Evolutionary conservation across 2,888 invertebrate genomes (phyloP).

Genomic region (Linyphia triangularis): DNA sequence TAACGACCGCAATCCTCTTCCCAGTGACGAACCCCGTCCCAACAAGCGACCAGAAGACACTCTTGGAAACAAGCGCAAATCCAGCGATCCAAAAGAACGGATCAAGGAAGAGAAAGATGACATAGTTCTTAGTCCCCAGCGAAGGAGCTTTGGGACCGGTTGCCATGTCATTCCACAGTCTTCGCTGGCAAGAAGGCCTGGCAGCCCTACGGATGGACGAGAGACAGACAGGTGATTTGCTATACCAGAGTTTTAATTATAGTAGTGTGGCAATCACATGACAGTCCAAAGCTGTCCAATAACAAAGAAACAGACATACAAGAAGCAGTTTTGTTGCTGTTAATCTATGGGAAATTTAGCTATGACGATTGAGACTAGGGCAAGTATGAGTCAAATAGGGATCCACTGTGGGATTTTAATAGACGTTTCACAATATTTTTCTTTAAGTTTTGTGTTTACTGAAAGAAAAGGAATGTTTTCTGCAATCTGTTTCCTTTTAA

Average conservation of each 20-base stretch:
- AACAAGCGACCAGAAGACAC: constrained; percentile 78
- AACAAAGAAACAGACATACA: too few relatives aligned
- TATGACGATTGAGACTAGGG: too few relatives aligned
- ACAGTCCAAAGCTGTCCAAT: too few relatives aligned
- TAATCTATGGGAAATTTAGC: too few relatives aligned
- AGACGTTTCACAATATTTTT: too few relatives aligned
- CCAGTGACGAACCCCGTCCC: constrained; percentile 76
- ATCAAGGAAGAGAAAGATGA: constrained; percentile 90
- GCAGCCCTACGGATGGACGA: constrained; percentile 76
- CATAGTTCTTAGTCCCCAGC: constrained; percentile 91
- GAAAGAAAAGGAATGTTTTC: too few relatives aligned
- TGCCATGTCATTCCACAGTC: constrained; percentile 86
- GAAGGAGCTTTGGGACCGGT: constrained; percentile 91
- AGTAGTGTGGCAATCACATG: too few relatives aligned
- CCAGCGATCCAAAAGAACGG: constrained; percentile 83
- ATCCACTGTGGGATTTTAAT: too few relatives aligned
- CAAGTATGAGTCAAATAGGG: too few relatives aligned
- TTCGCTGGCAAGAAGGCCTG: constrained; percentile 73
- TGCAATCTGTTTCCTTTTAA: too few relatives aligned
- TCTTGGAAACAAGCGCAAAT: constrained; percentile 77
- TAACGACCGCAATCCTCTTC: constrained; percentile 78
- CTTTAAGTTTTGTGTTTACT: too few relatives aligned
- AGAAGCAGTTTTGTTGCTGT: too few relatives aligned
- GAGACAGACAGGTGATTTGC: constrained; percentile 71
- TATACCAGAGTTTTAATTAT: neutral